A percentile compares a stretch with the other conserved stretches of the same genome.
These are phyloP conservation scores for Hoplodrina ambigua DNA, from an alignment of 2,888 invertebrate genomes.

Conservation along the genomic window DNA sequence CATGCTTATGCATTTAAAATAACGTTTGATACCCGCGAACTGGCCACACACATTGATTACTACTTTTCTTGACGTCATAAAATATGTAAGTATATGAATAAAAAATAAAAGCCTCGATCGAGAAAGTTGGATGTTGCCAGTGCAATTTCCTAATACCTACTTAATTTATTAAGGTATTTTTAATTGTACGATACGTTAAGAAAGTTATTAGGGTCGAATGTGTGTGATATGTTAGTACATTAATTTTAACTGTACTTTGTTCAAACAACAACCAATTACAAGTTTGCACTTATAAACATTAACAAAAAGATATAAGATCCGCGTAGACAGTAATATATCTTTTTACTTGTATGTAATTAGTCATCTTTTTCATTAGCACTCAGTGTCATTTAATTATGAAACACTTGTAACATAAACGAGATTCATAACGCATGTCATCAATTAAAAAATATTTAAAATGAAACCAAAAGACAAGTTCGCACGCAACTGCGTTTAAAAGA, in stretches of 20 bases:
- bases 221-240: too few species aligned
- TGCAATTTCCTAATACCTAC: constrained; percentile 16
- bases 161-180: too few species aligned
- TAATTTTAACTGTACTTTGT: too few species aligned
- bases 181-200: too few species aligned
- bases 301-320: too few species aligned
- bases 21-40: constrained; percentile 30
- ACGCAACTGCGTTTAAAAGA: constrained; percentile 19
- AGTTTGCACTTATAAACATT: too few species aligned
- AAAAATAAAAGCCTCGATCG: constrained; percentile 2
- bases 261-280: too few species aligned
- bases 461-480: constrained; percentile 11
- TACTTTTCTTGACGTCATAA: constrained; percentile 32
- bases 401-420: background rate
- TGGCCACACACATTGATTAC: constrained; percentile 59
- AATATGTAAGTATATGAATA: constrained; percentile 13
- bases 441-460: constrained; percentile 28
- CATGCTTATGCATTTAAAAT: constrained; percentile 57
- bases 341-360: background rate
- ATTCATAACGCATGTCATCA: constrained; percentile 14
- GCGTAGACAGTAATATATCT: too few species aligned
- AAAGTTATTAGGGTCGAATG: too few species aligned
- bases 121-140: background rate
- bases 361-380: background rate
- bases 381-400: constrained; percentile 1